Evolutionary conservation across 2,888 invertebrate species (phyloP).

Genomic region (Drosophila imparisetae): DNA sequence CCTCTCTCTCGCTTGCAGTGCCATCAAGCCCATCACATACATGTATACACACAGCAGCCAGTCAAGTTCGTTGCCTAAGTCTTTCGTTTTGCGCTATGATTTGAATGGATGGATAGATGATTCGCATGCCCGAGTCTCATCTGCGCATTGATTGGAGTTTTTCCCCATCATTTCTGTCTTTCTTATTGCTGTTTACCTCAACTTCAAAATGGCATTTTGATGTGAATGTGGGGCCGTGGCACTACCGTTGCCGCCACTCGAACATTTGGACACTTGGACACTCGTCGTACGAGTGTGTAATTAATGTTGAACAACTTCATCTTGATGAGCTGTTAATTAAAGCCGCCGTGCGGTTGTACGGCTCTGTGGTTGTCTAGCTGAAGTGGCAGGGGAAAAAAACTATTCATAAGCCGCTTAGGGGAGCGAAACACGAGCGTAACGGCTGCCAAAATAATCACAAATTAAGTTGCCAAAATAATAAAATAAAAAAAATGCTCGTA

Average conservation of each 20-base stretch:
- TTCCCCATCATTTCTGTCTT: conserved; percentile 6
- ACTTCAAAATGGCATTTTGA: conserved; percentile 64
- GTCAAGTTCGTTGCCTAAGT: conserved; percentile 71
- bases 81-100: conserved; percentile 63
- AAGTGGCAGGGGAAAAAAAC: conserved; percentile 16
- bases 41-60: background rate
- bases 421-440: conserved; percentile 64
- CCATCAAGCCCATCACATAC: conserved; percentile 6
- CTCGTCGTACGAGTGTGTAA: conserved; percentile 62
- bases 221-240: conserved; percentile 53
- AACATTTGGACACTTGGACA: conserved; percentile 18
- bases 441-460: conserved; percentile 56
- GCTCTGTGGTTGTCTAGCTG: conserved; percentile 18
- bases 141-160: conserved; percentile 58
- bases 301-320: conserved; percentile 77
- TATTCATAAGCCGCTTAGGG: conserved; percentile 69
- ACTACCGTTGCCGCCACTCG: conserved; percentile 51
- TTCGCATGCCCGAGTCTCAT: conserved; percentile 57
- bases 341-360: conserved; percentile 48
- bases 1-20: background rate
- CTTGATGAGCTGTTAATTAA: conserved; percentile 78
- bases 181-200: conserved; percentile 44
- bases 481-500: conserved; percentile 18
- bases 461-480: conserved; percentile 53
- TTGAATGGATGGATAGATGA: conserved; percentile 57